Conservation (phyloP, 2,113 vertebrate genomes). For the Atlantisia rogersi region DNA sequence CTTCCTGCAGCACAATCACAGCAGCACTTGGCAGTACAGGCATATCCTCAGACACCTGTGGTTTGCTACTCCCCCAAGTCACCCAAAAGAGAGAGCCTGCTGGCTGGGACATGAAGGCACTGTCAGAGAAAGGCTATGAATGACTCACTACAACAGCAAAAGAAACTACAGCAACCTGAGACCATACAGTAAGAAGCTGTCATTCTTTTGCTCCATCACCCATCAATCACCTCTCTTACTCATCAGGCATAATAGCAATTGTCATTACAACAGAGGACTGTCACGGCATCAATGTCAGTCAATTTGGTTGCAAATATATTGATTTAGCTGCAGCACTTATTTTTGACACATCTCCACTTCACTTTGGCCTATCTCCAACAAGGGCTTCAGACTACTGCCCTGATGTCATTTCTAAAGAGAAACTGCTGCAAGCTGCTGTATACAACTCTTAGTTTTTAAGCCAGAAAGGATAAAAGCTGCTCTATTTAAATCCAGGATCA, state of each 20-base stretch:
- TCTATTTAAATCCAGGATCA: background rate
- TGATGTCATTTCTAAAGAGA: background rate
- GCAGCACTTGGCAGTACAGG: background rate
- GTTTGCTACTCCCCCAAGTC: background rate
- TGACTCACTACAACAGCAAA: background rate
- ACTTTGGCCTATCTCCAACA: background rate
- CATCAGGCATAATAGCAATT: background rate
- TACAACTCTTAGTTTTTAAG: background rate
- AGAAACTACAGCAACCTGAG: background rate
- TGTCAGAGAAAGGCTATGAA: background rate
- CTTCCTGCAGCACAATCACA: background rate
- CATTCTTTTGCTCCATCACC: background rate
- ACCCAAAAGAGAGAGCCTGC: background rate
- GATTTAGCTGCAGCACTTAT: background rate
- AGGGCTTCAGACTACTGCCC: background rate
- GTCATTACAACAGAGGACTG: background rate
- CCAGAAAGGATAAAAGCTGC: background rate
- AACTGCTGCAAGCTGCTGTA: background rate
- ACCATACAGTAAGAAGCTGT: background rate
- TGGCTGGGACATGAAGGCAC: background rate
- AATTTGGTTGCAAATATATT: background rate
- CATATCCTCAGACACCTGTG: background rate
- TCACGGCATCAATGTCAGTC: background rate
- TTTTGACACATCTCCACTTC: background rate
- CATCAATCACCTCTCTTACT: background rate